Evolutionary conservation across 2,113 vertebrate genomes (phyloP), one percentile per base, ranked within the genome.

Genomic region (Chinchilla lanigera): DNA sequence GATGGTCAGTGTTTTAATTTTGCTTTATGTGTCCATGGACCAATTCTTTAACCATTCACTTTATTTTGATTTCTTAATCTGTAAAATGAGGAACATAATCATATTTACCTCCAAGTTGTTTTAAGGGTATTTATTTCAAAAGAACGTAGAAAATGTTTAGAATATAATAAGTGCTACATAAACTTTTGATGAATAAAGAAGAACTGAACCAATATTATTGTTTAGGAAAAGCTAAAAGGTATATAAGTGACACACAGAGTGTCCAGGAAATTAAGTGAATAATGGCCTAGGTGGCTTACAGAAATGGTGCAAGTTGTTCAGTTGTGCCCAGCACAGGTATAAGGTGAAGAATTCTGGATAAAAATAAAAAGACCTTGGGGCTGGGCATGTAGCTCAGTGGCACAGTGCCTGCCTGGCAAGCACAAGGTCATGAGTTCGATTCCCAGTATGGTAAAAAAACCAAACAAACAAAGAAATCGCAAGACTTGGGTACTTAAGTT

Each of bases 31-130:
- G 26, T 88, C 73, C 22, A 75, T 67, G 41, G 14, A 58, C 0
- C 61, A 38, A 5, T 84, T 93, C 35, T 26, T 71, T 93, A 61
- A 77, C 10, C 3, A 30, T 19, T 86, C 12, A 93, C 38, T 89
- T 20, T 38, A 71, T 58, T 96, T 92, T 38, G 24, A 52, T 85
- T 85, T 89, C 30, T 92, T 93, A 52, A 38, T 47, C 10, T 81
- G 24, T 41, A 75, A 91, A 92, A 86, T 75, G 56, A 5, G 3
- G 19, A 69, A 0, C 26, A 16, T 56, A 54, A 63, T 6, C 33
- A 19, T 56, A 86, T 65, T 35, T 38, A 33, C 26, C 13, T 83
- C 30, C 35, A 16, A 33, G 44, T 71, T 89, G 47, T 69, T 75
- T 30, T 14, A 16, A 78, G n/a, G 16, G 44, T 94, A 81, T 13